Evolutionary conservation across 2,797 vertebrate genomes (phyloP).

Genomic region (Notoglanidium macrostoma): DNA sequence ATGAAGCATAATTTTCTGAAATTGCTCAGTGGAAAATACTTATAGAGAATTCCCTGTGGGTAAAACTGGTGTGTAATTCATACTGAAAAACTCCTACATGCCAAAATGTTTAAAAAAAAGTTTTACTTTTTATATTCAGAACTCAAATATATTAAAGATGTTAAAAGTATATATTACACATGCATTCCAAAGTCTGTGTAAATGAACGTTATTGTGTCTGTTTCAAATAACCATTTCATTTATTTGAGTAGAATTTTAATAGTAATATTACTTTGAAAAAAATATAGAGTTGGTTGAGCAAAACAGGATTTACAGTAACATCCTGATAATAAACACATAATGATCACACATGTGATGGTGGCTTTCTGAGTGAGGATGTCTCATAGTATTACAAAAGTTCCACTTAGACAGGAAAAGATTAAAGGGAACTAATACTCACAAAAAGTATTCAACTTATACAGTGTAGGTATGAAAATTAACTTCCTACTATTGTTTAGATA

Average conservation of each 20-base stretch:
- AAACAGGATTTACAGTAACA: not conserved
- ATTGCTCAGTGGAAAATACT: not conserved
- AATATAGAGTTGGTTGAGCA: not conserved
- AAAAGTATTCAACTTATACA: not conserved
- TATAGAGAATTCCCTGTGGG: not conserved
- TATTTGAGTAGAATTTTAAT: not conserved
- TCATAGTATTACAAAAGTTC: not conserved
- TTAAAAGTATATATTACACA: not conserved
- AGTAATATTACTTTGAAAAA: not conserved
- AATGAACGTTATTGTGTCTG: not conserved
- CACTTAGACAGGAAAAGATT: not conserved
- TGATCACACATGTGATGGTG: not conserved
- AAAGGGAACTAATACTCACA: not conserved
- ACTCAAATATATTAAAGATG: not conserved
- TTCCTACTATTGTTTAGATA: not conserved
- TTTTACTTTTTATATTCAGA: not conserved
- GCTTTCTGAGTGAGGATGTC: not conserved
- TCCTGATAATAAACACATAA: not conserved
- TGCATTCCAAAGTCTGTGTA: not conserved
- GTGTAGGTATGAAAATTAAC: too few species aligned
- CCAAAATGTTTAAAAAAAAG: not conserved
- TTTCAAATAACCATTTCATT: not conserved
- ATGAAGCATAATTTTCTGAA: not conserved
- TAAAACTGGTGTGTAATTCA: not conserved
- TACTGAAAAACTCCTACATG: not conserved